Percentiles rank a stretch among this genome's conserved stretches.
Conservation (phyloP, 1,140 invertebrate species). For the Pseudomyrmex gracilis region DNA sequence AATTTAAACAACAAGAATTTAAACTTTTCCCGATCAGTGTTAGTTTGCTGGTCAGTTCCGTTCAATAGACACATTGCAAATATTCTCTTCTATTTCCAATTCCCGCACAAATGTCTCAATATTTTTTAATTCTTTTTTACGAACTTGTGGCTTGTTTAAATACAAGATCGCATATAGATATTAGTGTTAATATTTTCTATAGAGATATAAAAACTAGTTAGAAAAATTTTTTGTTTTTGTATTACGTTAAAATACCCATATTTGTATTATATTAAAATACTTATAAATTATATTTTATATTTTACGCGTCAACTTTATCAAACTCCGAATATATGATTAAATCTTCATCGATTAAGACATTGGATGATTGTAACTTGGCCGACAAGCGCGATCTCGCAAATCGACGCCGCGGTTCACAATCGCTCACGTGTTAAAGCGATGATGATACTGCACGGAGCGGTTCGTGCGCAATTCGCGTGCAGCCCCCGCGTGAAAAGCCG, state of each 20-base stretch:
- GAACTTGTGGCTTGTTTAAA: constrained; percentile 31
- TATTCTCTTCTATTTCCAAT: constrained; percentile 23
- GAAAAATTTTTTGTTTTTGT: too few relatives aligned
- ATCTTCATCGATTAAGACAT: constrained; percentile 14
- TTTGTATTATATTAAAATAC: too few relatives aligned
- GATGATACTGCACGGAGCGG: not conserved
- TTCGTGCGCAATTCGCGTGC: constrained; percentile 1
- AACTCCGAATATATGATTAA: not conserved
- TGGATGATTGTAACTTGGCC: constrained; percentile 15
- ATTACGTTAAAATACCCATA: too few relatives aligned
- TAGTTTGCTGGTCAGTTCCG: constrained; percentile 24
- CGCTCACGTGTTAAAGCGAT: constrained; percentile 1
- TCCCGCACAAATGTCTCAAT: constrained; percentile 15
- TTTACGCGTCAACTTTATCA: not conserved
- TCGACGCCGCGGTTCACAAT: not conserved
- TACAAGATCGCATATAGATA: constrained; percentile 22
- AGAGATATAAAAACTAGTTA: constrained; percentile 2
- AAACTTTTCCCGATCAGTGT: constrained; percentile 36
- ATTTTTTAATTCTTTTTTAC: constrained; percentile 30
- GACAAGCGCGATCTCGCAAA: not conserved
- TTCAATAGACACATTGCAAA: not conserved
- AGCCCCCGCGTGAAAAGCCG: constrained; percentile 32
- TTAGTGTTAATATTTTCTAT: constrained; percentile 39
- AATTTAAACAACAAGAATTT: not conserved
- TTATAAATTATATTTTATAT: too few relatives aligned